phyloP scores from a whole-genome alignment of 2,797 vertebrate species.

The Astyanax mexicanus region DNA sequence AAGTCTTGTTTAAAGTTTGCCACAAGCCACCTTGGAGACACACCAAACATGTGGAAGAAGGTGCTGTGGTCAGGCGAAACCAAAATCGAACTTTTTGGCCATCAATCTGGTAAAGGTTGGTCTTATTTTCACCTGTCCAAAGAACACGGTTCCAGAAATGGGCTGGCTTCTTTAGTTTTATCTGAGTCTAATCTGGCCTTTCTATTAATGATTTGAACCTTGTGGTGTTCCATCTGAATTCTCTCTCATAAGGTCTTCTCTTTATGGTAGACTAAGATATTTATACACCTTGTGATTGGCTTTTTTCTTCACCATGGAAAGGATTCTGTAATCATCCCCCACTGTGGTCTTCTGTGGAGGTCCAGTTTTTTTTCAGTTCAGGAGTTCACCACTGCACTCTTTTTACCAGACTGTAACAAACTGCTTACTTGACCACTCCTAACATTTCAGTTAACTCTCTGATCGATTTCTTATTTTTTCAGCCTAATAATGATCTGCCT shows the following conservation, averaged over 20 bases:
- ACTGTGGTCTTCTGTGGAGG: too few species aligned
- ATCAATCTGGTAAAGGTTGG: too few species aligned
- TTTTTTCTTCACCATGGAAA: not conserved
- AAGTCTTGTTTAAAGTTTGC: too few species aligned
- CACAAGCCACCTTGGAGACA: too few species aligned
- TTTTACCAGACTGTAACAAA: not conserved
- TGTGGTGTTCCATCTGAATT: not conserved
- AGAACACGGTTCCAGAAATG: constrained; percentile 2
- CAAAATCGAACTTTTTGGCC: too few species aligned
- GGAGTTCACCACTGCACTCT: not conserved
- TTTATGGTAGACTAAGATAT: constrained; percentile 4
- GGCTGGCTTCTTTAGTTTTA: not conserved
- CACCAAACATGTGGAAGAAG: too few species aligned
- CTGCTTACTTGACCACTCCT: constrained; percentile 2
- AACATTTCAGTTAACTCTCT: too few species aligned
- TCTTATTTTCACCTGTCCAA: too few species aligned
- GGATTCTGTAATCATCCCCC: not conserved
- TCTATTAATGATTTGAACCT: not conserved
- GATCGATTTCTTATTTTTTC: constrained; percentile 19
- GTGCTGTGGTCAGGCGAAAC: too few species aligned
- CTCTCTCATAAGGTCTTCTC: constrained; percentile 1
- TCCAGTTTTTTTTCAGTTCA: constrained; percentile 9
- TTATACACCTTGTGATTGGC: not conserved
- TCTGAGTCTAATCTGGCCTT: too few species aligned
- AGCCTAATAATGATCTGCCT: constrained; percentile 43